A percentile compares a stretch with the other conserved stretches of the same genome.
Evolutionary conservation across 1,140 invertebrate species (phyloP).

Genomic region (Arctopsyche grandis): DNA sequence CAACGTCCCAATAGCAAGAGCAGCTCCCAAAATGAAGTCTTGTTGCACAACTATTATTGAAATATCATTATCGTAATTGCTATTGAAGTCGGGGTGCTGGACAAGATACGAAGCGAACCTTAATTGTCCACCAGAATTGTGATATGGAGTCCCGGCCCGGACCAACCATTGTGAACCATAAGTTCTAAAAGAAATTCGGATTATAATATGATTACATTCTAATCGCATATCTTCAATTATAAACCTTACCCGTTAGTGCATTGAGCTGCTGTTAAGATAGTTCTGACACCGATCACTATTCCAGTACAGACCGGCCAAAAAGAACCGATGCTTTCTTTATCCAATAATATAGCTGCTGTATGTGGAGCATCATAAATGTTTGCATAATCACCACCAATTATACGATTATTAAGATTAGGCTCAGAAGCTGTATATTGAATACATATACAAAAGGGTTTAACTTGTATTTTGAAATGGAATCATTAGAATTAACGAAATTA

Average conservation of each 20-base stretch:
- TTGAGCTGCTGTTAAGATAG: conserved; percentile 60
- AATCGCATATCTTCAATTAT: background rate
- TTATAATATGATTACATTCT: background rate
- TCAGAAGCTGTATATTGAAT: too few species aligned
- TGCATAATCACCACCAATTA: background rate
- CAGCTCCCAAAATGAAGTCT: conserved; percentile 14
- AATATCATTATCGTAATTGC: conserved; percentile 41
- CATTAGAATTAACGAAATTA: too few species aligned
- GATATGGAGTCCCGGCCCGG: conserved; percentile 41
- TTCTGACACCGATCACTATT: conserved; percentile 56
- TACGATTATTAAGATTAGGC: background rate
- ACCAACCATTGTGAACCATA: conserved; percentile 37
- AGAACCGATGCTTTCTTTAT: background rate
- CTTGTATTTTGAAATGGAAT: too few species aligned
- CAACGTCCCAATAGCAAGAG: conserved; percentile 25
- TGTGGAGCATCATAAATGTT: background rate
- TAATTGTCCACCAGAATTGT: conserved; percentile 43
- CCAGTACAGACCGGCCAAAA: conserved; percentile 58
- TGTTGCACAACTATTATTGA: conserved; percentile 22
- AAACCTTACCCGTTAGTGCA: conserved; percentile 57
- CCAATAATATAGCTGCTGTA: background rate
- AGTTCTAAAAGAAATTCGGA: conserved; percentile 17
- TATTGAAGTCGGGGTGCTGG: conserved; percentile 41
- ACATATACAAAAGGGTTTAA: too few species aligned
- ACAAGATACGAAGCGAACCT: conserved; percentile 17